A percentile compares a stretch with the other conserved stretches of the same genome.
Evolutionary conservation across 2,113 vertebrate genomes (phyloP).

Genomic region (Labeo catla): DNA sequence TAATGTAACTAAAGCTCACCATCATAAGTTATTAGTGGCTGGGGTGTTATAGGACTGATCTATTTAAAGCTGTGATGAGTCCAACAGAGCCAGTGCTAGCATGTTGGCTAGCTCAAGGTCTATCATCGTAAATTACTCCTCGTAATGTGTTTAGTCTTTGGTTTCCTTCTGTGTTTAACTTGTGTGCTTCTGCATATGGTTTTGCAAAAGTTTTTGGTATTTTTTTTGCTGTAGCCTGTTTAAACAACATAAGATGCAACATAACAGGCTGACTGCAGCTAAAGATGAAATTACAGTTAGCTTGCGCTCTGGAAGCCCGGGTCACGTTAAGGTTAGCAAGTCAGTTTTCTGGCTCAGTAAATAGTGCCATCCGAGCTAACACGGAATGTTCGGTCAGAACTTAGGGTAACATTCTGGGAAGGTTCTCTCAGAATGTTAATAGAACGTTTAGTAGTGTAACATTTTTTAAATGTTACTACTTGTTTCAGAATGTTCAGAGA

Average conservation of each 20-base stretch:
- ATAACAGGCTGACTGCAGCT: background rate
- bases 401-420: background rate
- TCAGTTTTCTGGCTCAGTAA: background rate
- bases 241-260: background rate
- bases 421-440: background rate
- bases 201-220: background rate
- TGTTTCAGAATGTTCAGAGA: too few species aligned
- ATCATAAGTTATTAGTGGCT: slow-evolving; percentile 43
- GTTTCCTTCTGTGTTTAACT: background rate
- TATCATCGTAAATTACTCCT: background rate
- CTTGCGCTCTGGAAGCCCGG: background rate
- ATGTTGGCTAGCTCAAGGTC: slow-evolving; percentile 26
- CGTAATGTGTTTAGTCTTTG: background rate
- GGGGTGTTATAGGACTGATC: slow-evolving; percentile 26
- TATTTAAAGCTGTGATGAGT: slow-evolving; percentile 54
- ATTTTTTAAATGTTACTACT: background rate
- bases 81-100: slow-evolving; percentile 33
- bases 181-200: background rate
- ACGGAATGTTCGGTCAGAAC: background rate
- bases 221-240: background rate
- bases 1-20: slow-evolving; percentile 44
- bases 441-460: background rate
- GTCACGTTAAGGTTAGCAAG: background rate
- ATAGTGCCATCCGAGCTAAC: background rate
- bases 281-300: background rate